Evolutionary conservation across 2,797 vertebrate species (phyloP), one percentile per base, ranked within the genome.

Genomic region (Coregonus ussuriensis): DNA sequence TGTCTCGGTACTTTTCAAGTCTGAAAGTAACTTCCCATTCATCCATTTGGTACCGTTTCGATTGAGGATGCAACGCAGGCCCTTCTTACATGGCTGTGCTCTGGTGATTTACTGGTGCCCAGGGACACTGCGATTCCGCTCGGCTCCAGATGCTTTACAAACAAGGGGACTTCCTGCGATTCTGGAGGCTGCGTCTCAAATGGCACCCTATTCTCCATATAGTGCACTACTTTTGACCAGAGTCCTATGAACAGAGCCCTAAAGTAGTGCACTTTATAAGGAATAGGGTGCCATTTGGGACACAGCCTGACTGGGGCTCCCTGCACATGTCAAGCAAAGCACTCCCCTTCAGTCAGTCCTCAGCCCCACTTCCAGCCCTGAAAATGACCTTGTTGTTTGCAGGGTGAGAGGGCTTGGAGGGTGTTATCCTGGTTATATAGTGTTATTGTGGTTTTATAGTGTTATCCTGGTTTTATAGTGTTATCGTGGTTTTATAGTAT

Each of bases 111-210:
- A 91, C 69, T 84, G 90, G 88, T 92, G 88, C 88, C 89, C 89
- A 78, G 90, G 89, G 88, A 84, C 63, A n/a, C 11, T 73, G 75
- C 84, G 87, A 91, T 83, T 86, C 79, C 75, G 81, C 86, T 87
- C 85, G 82, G 79, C 85, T 92, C 93, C 93, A 94, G 93, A 95
- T 94, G 91, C 92, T 93, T 79, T 77, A 84, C 68, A 75, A 88
- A 92, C 79, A 88, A 76, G 86, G 88, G 89, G 85, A 93, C 91
- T 91, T 93, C 91, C 93, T 93, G 77, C 75, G 53, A 69, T 68
- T 67, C 68, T 73, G 71, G 69, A 33, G 53, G n/a, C 7, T 68
- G 16, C 33, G 13, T 68, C 66, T 33, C 66, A 15, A 6, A 51
- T 11, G 47, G 47, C 47, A 4, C 31, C 33, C 65, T 68, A 16